These are phyloP conservation scores for Palythoa grandis DNA, from an alignment of 92 coral and sea anemone genomes.

Conservation along the genomic window DNA sequence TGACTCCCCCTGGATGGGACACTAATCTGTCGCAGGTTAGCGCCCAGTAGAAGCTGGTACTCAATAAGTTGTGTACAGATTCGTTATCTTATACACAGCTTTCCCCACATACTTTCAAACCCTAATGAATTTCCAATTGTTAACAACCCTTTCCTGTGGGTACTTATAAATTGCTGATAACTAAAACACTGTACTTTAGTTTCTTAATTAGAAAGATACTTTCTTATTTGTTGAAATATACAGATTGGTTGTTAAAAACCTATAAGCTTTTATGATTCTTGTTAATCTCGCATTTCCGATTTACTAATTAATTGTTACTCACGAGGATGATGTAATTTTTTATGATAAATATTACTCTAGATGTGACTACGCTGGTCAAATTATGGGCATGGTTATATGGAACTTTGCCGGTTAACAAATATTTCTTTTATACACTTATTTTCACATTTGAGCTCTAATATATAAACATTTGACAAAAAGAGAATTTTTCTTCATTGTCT, in stretches of 20 bases:
- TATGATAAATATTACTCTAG: not conserved
- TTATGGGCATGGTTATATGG: not conserved
- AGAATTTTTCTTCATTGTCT: not conserved
- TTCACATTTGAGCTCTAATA: not conserved
- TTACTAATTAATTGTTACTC: not conserved
- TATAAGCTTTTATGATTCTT: not conserved
- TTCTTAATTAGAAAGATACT: no score
- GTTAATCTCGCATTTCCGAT: not conserved
- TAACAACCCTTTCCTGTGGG: no score
- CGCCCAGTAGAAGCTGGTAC: no score
- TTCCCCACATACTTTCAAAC: not conserved
- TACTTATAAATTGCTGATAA: no score
- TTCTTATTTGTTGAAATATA: no score
- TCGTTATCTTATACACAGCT: no score
- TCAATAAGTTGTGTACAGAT: no score
- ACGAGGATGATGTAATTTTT: slow-evolving; percentile 3
- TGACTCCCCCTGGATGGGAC: no score
- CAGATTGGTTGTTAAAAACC: no score
- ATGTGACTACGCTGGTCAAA: not conserved
- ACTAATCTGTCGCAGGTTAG: no score
- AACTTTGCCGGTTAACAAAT: not conserved
- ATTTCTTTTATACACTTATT: not conserved
- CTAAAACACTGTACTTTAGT: no score
- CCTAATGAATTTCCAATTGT: no score
- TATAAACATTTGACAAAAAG: not conserved